Evolutionary conservation across 2,113 vertebrate species (phyloP).

Genomic region (Crotalus viridis): DNA sequence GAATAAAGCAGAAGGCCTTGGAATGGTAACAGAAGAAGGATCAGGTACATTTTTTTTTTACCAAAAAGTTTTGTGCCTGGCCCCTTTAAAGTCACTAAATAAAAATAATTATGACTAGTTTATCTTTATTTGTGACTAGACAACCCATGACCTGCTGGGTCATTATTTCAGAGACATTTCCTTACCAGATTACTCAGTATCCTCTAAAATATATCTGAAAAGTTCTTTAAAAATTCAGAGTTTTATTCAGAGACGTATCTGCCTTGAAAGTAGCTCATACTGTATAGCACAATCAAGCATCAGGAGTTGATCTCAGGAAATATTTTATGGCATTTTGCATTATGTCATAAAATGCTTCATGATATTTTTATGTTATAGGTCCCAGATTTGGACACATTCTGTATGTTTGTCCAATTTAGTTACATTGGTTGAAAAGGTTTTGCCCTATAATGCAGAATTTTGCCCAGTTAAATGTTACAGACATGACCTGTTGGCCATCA

Average conservation of each 20-base stretch:
- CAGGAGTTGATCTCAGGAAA: background rate
- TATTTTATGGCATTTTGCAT: background rate
- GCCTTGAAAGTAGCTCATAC: background rate
- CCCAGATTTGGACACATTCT: background rate
- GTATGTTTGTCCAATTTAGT: background rate
- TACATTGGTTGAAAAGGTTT: background rate
- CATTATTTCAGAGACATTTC: background rate
- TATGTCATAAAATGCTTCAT: background rate
- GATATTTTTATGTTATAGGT: background rate
- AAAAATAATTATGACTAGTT: background rate
- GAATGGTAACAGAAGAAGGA: conserved; percentile 97
- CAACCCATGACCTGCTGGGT: background rate
- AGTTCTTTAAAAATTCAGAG: background rate
- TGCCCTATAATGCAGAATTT: background rate
- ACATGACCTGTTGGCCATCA: background rate
- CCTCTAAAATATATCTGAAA: background rate
- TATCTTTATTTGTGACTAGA: background rate
- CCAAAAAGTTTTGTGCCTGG: background rate
- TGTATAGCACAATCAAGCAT: background rate
- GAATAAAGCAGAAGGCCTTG: conserved; percentile 96
- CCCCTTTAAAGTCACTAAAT: conserved; percentile 9
- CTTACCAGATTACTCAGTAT: background rate
- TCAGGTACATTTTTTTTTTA: conserved; percentile 79
- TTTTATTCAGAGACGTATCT: background rate
- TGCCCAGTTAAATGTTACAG: background rate